Evolutionary conservation across 2,888 invertebrate genomes (phyloP).

Genomic region (Chrysopilus asiliformis): DNA sequence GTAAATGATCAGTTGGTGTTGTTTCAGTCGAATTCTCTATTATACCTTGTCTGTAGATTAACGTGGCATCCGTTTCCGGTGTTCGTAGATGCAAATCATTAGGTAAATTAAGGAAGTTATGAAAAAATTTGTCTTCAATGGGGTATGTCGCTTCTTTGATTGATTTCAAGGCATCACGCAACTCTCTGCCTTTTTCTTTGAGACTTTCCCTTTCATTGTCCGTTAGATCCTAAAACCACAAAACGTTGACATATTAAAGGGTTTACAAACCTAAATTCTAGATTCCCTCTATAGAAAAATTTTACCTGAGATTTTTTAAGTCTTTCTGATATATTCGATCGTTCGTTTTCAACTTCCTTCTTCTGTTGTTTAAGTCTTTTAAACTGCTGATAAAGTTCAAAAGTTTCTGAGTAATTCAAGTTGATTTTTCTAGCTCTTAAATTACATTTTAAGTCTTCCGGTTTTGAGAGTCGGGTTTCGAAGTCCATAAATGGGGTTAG

Average conservation of each 20-base stretch:
- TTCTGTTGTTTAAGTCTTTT: slow-evolving; percentile 41
- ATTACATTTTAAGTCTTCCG: slow-evolving; percentile 40
- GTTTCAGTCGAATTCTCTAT: slow-evolving; percentile 24
- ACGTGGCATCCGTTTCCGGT: slow-evolving; percentile 32
- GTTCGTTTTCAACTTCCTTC: slow-evolving; percentile 39
- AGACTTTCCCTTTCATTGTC: too few relatives aligned
- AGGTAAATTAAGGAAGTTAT: slow-evolving; percentile 52
- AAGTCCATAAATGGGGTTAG: slow-evolving; percentile 57
- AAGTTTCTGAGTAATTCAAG: slow-evolving; percentile 42
- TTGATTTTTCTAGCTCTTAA: slow-evolving; percentile 41
- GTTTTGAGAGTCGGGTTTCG: slow-evolving; percentile 41
- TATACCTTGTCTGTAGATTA: slow-evolving; percentile 22
- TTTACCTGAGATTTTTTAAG: too few relatives aligned
- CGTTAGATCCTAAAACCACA: too few relatives aligned
- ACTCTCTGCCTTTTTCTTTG: slow-evolving; percentile 40
- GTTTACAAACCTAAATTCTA: too few relatives aligned
- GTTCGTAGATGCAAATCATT: slow-evolving; percentile 53
- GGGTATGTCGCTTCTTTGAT: slow-evolving; percentile 51
- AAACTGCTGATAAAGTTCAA: slow-evolving; percentile 48
- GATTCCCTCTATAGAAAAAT: too few relatives aligned
- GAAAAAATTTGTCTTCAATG: slow-evolving; percentile 56
- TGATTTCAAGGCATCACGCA: slow-evolving; percentile 50
- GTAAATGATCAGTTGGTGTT: slow-evolving; percentile 27
- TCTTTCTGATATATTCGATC: too few relatives aligned
- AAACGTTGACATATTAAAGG: too few relatives aligned